phyloP scores from a whole-genome alignment of 1,140 invertebrate species.

The Fragariocoptes setiger region DNA sequence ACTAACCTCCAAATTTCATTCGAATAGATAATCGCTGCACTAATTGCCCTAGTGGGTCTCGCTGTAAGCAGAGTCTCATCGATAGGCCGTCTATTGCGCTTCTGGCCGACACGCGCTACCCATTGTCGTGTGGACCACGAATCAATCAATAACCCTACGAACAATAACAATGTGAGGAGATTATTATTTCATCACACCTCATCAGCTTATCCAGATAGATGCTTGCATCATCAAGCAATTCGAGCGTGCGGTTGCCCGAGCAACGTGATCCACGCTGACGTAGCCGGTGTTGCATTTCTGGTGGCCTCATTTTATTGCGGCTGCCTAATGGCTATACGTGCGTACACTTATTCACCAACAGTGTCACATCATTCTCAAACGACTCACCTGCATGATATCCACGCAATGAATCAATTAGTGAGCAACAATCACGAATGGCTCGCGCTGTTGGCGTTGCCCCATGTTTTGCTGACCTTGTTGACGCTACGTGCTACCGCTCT shows the following conservation, averaged over 20 bases:
- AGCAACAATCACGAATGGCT: background rate
- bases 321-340: background rate
- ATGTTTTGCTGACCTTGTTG: background rate
- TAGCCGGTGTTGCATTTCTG: too few relatives aligned
- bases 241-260: too few relatives aligned
- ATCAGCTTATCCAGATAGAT: too few relatives aligned
- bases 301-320: background rate
- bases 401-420: background rate
- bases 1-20: slow-evolving; percentile 1
- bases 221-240: too few relatives aligned
- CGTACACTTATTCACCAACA: slow-evolving; percentile 1
- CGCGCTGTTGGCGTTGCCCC: background rate
- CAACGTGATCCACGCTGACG: too few relatives aligned
- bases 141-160: too few relatives aligned
- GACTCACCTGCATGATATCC: slow-evolving; percentile 4
- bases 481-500: background rate
- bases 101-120: too few relatives aligned
- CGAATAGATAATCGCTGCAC: background rate
- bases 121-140: too few relatives aligned
- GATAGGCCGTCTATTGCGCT: too few relatives aligned
- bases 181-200: too few relatives aligned
- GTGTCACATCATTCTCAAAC: slow-evolving; percentile 4
- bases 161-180: too few relatives aligned
- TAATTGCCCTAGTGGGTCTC: slow-evolving; percentile 4
- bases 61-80: background rate